Evolutionary conservation across 2,113 vertebrate genomes (phyloP).

Genomic region (Thryonomys swinderianus): DNA sequence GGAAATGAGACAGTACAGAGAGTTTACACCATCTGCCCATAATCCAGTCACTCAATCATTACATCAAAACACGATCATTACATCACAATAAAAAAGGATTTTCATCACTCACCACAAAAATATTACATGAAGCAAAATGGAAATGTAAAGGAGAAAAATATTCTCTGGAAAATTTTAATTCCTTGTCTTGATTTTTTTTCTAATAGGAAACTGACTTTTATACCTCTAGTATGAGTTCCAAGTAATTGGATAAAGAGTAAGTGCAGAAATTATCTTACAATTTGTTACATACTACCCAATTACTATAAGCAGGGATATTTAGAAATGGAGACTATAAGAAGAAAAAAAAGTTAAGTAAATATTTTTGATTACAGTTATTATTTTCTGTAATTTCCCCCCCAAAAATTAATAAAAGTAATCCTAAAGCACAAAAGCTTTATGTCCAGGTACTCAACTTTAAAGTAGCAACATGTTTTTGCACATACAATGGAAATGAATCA

Average conservation of each 20-base stretch:
- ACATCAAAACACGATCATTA: constrained; percentile 81
- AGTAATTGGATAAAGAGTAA: not conserved
- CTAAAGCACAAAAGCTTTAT: not conserved
- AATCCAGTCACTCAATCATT: constrained; percentile 81
- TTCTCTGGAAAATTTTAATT: constrained; percentile 51
- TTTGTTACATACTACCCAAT: not conserved
- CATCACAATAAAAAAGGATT: constrained; percentile 77
- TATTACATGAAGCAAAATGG: constrained; percentile 71
- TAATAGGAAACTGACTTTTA: constrained; percentile 49
- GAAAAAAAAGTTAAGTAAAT: not conserved
- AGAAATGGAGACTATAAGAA: constrained; percentile 18
- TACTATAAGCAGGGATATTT: not conserved
- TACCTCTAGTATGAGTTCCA: not conserved
- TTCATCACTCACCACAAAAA: constrained; percentile 79
- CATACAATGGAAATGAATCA: not conserved
- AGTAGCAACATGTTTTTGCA: not conserved
- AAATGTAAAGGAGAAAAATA: constrained; percentile 69
- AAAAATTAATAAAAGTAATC: constrained; percentile 35
- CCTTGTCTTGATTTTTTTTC: constrained; percentile 48
- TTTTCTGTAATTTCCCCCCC: not conserved
- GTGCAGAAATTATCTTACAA: not conserved
- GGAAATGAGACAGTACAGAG: constrained; percentile 88
- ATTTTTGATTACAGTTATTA: not conserved
- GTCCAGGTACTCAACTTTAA: not conserved
- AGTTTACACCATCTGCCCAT: constrained; percentile 83